Conservation (phyloP, 2,797 vertebrate species). For the Enteromius thamalakanensis region DNA sequence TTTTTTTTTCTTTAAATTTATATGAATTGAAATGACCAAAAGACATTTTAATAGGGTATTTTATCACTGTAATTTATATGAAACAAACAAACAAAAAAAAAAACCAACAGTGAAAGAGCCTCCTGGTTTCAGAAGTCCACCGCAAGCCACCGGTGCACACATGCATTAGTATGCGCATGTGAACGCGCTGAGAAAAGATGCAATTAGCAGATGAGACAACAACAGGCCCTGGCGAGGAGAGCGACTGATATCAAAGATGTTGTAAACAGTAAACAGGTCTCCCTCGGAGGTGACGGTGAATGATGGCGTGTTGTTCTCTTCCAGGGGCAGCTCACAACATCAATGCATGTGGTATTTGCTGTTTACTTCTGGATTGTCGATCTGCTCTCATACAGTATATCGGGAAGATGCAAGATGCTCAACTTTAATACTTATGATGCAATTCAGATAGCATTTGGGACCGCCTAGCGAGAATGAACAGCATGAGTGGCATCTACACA, state of each 20-base stretch:
- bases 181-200: conserved; percentile 25
- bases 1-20: too few species aligned
- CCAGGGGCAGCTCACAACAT: conserved; percentile 16
- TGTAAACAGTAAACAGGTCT: conserved; percentile 39
- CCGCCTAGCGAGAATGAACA: conserved; percentile 32
- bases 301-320: conserved; percentile 19
- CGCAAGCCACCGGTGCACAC: too few species aligned
- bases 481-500: conserved; percentile 30
- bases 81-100: too few species aligned
- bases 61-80: background rate
- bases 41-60: too few species aligned
- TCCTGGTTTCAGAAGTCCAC: background rate
- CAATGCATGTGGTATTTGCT: conserved; percentile 16
- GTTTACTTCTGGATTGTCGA: conserved; percentile 14
- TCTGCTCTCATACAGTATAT: conserved; percentile 20
- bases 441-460: conserved; percentile 20
- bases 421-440: conserved; percentile 34
- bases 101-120: background rate
- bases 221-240: conserved; percentile 20
- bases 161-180: conserved; percentile 33
- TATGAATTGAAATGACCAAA: too few species aligned
- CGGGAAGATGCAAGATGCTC: conserved; percentile 25
- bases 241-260: conserved; percentile 36
- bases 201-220: conserved; percentile 42
- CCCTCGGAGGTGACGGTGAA: conserved; percentile 16